Percentiles rank a stretch among this genome's conserved stretches.
phyloP scores from a whole-genome alignment of 2,888 invertebrate species.

The Phaonia tiefii region DNA sequence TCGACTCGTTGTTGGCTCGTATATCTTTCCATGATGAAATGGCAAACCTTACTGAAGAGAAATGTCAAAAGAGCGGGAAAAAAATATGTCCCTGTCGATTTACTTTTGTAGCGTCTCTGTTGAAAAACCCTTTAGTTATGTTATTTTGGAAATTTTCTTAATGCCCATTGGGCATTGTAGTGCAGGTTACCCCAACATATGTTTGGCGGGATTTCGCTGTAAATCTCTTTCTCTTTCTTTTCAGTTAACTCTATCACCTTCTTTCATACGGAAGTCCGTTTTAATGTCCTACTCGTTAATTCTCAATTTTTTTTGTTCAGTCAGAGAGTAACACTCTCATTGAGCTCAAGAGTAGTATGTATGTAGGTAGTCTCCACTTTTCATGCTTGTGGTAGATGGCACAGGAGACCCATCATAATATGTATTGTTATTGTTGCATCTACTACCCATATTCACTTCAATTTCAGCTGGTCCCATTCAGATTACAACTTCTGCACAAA shows the following conservation, averaged over 20 bases:
- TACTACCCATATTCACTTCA: neutral
- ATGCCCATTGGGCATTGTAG: neutral
- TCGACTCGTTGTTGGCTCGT: too few species aligned
- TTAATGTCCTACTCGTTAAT: constrained; percentile 29
- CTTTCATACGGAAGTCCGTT: constrained; percentile 26
- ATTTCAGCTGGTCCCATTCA: neutral
- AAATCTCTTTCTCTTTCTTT: neutral
- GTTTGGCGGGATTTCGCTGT: constrained; percentile 41
- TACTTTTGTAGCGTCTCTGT: too few species aligned
- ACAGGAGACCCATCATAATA: too few species aligned
- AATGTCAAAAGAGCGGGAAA: too few species aligned
- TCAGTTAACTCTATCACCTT: neutral
- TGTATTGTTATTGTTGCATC: constrained; percentile 1
- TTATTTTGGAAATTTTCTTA: neutral
- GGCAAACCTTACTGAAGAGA: too few species aligned
- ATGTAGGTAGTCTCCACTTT: constrained; percentile 51
- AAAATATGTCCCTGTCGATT: too few species aligned
- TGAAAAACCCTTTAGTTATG: too few species aligned
- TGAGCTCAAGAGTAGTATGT: too few species aligned
- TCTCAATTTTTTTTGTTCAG: constrained; percentile 17
- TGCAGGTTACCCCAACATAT: constrained; percentile 9
- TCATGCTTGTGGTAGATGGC: constrained; percentile 65
- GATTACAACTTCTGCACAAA: neutral
- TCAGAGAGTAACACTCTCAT: constrained; percentile 11
- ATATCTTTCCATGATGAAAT: too few species aligned